A percentile compares a stretch with the other conserved stretches of the same genome.
phyloP scores from a whole-genome alignment of 2,888 invertebrate genomes.

The Metalampra italica region DNA sequence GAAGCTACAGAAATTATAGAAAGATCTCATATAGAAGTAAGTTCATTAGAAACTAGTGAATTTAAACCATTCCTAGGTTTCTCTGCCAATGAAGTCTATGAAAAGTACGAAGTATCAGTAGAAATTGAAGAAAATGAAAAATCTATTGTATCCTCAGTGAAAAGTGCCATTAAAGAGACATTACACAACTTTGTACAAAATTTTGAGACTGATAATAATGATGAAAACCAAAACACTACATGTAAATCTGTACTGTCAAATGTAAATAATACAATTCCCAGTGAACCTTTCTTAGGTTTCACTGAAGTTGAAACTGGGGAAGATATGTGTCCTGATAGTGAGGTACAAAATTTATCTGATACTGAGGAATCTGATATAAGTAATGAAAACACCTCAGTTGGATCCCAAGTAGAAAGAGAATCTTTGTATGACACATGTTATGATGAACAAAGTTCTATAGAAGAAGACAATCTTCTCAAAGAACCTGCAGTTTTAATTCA shows the following conservation, averaged over 20 bases:
- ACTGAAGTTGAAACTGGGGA: conserved; percentile 10
- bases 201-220: not conserved
- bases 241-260: not conserved
- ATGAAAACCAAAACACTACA: not conserved
- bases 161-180: conserved; percentile 1
- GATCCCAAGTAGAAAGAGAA: conserved; percentile 26
- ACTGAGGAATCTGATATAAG: not conserved
- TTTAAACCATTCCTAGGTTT: conserved; percentile 47
- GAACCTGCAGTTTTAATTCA: conserved; percentile 42
- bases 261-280: conserved; percentile 9
- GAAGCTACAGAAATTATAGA: conserved; percentile 6
- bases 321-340: conserved; percentile 4
- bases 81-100: conserved; percentile 15
- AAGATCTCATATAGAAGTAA: conserved; percentile 17
- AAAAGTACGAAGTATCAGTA: too few species aligned
- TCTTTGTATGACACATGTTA: conserved; percentile 61
- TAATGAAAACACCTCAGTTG: conserved; percentile 4
- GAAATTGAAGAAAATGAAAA: conserved; percentile 4
- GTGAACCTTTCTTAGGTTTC: conserved; percentile 14
- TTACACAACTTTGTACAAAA: not conserved
- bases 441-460: conserved; percentile 33
- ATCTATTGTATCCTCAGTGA: conserved; percentile 6
- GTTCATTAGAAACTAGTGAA: conserved; percentile 35
- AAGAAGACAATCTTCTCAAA: conserved; percentile 16
- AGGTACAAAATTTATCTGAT: not conserved